Percentiles rank a stretch among this genome's conserved stretches.
phyloP scores from a whole-genome alignment of 1,140 invertebrate species.

The Drosophila mauritiana region DNA sequence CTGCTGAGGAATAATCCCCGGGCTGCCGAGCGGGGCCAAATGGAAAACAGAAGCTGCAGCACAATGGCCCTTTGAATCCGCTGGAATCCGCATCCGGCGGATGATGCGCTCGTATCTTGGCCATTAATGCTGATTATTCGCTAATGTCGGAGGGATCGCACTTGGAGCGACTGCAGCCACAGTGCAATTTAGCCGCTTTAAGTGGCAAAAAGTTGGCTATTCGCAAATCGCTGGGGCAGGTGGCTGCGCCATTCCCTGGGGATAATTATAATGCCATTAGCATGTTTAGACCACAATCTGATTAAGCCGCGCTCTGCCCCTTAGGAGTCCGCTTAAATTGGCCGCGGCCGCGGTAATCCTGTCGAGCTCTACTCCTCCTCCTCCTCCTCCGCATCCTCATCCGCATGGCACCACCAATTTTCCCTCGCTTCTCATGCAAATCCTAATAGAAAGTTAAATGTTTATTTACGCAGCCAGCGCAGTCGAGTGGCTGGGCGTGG shows the following conservation, averaged over 20 bases:
- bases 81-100: conserved; percentile 14
- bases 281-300: conserved; percentile 79
- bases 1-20: conserved; percentile 77
- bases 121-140: conserved; percentile 82
- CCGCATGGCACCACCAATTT: neutral
- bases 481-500: conserved; percentile 64
- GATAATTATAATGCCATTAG: conserved; percentile 83
- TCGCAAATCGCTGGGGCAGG: conserved; percentile 62
- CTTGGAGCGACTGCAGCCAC: conserved; percentile 34
- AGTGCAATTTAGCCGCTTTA: conserved; percentile 76
- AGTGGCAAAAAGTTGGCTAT: conserved; percentile 74
- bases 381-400: conserved; percentile 1
- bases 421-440: conserved; percentile 54
- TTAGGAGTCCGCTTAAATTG: conserved; percentile 57
- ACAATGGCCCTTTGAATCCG: conserved; percentile 45
- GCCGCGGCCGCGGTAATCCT: conserved; percentile 56
- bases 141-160: conserved; percentile 59
- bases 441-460: conserved; percentile 79
- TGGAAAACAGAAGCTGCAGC: conserved; percentile 30
- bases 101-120: conserved; percentile 44
- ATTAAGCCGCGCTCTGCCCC: conserved; percentile 47
- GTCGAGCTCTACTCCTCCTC: conserved; percentile 9
- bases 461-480: conserved; percentile 69
- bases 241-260: conserved; percentile 40
- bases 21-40: conserved; percentile 24